Conservation (phyloP, 2,113 vertebrate species). For the Halcyon senegalensis region DNA sequence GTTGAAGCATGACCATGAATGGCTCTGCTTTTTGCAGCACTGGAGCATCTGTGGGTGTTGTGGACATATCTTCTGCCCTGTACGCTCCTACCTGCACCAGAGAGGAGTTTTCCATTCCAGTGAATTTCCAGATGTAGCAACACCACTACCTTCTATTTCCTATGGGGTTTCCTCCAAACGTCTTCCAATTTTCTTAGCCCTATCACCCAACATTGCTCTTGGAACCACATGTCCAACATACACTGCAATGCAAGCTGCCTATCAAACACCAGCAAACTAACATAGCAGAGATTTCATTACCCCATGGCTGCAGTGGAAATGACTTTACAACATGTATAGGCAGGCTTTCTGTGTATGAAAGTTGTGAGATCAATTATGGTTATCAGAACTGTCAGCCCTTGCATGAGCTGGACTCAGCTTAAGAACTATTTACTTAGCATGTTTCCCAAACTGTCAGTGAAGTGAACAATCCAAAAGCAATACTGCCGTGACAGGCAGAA, state of each 20-base stretch:
- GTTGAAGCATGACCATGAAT: not conserved
- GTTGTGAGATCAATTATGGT: not conserved
- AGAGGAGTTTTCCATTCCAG: not conserved
- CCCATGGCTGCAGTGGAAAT: not conserved
- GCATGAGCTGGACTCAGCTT: not conserved
- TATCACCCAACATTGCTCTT: not conserved
- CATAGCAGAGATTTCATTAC: rapidly evolving
- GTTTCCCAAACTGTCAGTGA: not conserved
- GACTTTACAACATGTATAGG: not conserved
- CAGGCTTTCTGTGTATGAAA: not conserved
- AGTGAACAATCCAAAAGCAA: not conserved
- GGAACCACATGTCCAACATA: rapidly evolving
- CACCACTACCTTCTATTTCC: not conserved
- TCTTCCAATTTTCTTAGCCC: not conserved
- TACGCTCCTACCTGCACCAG: not conserved
- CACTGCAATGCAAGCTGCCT: not conserved
- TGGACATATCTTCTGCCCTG: not conserved
- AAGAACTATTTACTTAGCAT: not conserved
- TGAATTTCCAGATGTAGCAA: not conserved
- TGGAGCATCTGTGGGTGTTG: not conserved
- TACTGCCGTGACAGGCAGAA: not conserved
- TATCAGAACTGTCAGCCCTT: not conserved
- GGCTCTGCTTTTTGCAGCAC: not conserved
- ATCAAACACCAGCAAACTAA: not conserved
- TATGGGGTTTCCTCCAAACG: not conserved